phyloP scores from a whole-genome alignment of 2,888 invertebrate species.

The Melinaea marsaeus region DNA sequence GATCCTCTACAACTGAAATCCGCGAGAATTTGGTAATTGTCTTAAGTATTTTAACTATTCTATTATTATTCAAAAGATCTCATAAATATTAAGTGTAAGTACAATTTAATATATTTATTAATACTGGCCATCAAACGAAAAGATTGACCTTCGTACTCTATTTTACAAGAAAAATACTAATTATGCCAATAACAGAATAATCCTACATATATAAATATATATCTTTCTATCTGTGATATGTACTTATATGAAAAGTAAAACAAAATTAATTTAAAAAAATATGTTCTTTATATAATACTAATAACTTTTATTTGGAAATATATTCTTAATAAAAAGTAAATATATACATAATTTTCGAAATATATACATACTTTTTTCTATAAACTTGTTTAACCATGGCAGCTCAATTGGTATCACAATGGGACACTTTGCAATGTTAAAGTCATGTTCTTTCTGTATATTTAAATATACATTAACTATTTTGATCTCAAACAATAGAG shows the following conservation, averaged over 20 bases:
- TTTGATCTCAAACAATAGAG: too few relatives aligned
- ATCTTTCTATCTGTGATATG: neutral
- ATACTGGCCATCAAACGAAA: neutral
- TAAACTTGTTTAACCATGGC: too few relatives aligned
- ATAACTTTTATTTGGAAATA: too few relatives aligned
- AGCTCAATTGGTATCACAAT: too few relatives aligned
- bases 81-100: neutral
- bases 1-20: conserved; percentile 53
- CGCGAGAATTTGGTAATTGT: conserved; percentile 68
- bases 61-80: neutral
- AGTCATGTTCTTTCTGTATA: too few relatives aligned
- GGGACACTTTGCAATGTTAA: too few relatives aligned
- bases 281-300: too few relatives aligned
- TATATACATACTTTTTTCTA: too few relatives aligned
- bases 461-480: too few relatives aligned
- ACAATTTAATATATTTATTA: neutral
- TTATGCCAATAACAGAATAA: neutral
- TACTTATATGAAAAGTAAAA: neutral
- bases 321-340: too few relatives aligned
- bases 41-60: conserved; percentile 1
- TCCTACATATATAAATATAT: too few relatives aligned
- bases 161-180: neutral
- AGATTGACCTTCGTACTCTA: conserved; percentile 32
- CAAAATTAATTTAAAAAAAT: neutral
- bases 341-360: too few relatives aligned